Percentiles rank a stretch among this genome's conserved stretches.
These are phyloP conservation scores for Tamandua tetradactyla DNA, from an alignment of 2,797 vertebrate species.

Conservation along the genomic window DNA sequence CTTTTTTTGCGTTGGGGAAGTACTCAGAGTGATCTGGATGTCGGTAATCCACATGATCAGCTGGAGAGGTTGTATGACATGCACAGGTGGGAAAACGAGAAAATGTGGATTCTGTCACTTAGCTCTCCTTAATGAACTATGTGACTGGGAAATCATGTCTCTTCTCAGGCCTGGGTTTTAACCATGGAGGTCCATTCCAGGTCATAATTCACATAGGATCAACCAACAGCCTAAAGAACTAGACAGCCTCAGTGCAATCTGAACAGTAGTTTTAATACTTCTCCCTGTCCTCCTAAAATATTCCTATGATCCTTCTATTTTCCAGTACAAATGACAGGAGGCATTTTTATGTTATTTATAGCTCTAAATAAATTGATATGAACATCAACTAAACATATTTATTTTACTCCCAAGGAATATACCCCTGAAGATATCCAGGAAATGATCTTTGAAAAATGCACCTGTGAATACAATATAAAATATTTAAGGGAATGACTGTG, in stretches of 20 bases:
- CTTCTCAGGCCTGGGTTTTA: background rate
- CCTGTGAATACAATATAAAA: constrained; percentile 61
- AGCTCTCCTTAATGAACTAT: background rate
- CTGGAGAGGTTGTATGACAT: background rate
- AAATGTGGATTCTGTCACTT: background rate
- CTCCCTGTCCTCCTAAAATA: background rate
- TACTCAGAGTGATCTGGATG: background rate
- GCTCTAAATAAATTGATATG: constrained; percentile 70
- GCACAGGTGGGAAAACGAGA: background rate
- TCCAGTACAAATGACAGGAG: constrained; percentile 46
- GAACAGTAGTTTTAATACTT: constrained; percentile 27
- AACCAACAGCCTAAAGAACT: background rate
- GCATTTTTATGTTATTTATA: constrained; percentile 71
- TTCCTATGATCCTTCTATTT: constrained; percentile 58
- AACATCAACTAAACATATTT: constrained; percentile 65
- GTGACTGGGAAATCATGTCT: background rate
- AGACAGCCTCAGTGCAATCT: background rate
- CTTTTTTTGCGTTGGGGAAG: background rate
- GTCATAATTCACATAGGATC: background rate
- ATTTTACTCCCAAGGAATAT: constrained; percentile 74
- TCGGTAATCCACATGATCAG: background rate
- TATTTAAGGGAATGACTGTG: constrained; percentile 67
- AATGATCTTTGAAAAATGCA: constrained; percentile 78
- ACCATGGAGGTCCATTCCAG: background rate
- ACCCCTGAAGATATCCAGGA: constrained; percentile 77